phyloP scores from a whole-genome alignment of 2,113 vertebrate species.

The Gallinago jamesoni region DNA sequence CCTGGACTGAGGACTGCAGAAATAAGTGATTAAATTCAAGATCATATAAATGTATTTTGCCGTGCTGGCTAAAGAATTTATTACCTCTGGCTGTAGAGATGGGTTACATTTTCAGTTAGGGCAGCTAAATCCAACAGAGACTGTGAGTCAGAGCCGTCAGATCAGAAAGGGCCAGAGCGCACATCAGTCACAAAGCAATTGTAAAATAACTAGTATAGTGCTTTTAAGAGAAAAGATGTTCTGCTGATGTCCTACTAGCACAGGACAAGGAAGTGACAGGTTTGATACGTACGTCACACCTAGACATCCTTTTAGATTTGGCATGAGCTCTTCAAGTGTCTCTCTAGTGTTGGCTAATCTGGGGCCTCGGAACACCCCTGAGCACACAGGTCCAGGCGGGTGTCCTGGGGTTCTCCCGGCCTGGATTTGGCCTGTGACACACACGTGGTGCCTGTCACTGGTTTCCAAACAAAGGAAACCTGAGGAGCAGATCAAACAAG shows the following conservation, averaged over 20 bases:
- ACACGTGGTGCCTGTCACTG: not conserved
- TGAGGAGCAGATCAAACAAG: not conserved
- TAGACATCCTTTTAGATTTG: not conserved
- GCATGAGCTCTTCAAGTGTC: not conserved
- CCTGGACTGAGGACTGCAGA: not conserved
- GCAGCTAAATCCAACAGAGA: not conserved
- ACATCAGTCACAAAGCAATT: not conserved
- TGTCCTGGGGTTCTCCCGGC: not conserved
- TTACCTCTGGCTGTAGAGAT: not conserved
- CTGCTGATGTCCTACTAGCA: not conserved
- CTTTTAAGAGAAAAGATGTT: not conserved
- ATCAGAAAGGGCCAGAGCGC: not conserved
- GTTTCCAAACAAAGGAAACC: not conserved
- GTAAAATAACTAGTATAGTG: not conserved
- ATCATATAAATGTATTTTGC: not conserved
- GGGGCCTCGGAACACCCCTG: not conserved
- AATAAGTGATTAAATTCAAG: conserved; percentile 8
- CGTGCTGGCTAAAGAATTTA: not conserved
- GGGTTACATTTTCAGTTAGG: conserved; percentile 3
- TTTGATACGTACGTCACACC: not conserved
- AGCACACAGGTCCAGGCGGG: not conserved
- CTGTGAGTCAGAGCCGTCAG: not conserved
- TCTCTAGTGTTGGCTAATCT: not conserved
- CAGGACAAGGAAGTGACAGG: not conserved
- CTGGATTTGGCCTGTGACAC: not conserved